These are phyloP conservation scores for Lytechinus pictus DNA, from an alignment of 35 echinoderm and acorn worm genomes.

Conservation along the genomic window DNA sequence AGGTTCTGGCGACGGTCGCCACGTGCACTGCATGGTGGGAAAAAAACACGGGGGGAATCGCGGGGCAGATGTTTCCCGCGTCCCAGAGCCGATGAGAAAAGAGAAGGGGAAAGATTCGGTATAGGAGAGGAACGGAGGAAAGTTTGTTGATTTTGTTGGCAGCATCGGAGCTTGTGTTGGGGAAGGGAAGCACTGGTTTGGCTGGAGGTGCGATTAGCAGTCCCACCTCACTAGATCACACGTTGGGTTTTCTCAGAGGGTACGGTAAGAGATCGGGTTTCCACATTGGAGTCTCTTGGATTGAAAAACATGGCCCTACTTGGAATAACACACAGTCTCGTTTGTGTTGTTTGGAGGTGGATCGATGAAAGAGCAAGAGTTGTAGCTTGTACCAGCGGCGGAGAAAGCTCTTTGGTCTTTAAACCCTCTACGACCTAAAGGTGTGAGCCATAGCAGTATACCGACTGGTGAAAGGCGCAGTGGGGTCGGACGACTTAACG, in stretches of 20 bases:
- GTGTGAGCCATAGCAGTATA: background rate
- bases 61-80: constrained; percentile 9
- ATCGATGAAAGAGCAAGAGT: constrained; percentile 11
- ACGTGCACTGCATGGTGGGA: constrained; percentile 28
- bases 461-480: background rate
- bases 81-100: background rate
- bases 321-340: background rate
- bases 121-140: background rate
- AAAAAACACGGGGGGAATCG: background rate
- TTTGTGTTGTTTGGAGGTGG: background rate
- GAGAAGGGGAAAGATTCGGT: background rate
- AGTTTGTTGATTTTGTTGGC: constrained; percentile 30
- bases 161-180: background rate
- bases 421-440: background rate
- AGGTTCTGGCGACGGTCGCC: background rate
- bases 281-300: background rate
- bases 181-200: background rate
- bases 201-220: background rate
- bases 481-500: background rate
- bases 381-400: background rate
- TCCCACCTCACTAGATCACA: background rate
- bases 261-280: background rate
- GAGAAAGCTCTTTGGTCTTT: background rate
- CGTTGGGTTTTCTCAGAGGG: background rate
- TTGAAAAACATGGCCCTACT: background rate